phyloP scores from a whole-genome alignment of 2,797 vertebrate genomes.

The Acestrorhynchus altus region DNA sequence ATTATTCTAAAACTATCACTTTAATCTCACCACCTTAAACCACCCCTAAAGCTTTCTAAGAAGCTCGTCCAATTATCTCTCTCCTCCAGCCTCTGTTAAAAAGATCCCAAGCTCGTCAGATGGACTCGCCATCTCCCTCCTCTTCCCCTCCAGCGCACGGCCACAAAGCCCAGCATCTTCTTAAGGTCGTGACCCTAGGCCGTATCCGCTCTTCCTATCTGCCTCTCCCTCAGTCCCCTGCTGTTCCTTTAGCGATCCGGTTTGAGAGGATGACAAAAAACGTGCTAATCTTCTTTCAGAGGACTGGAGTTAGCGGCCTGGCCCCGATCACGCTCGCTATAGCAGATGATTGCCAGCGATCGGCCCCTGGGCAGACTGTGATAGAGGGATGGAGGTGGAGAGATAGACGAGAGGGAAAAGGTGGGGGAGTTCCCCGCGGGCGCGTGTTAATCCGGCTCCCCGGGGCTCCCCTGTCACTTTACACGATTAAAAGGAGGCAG shows the following conservation, averaged over 20 bases:
- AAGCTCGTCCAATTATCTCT: slow-evolving; percentile 73
- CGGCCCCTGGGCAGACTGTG: slow-evolving; percentile 42
- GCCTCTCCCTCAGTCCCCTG: slow-evolving; percentile 29
- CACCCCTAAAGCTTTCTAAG: slow-evolving; percentile 48
- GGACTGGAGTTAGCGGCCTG: slow-evolving; percentile 21
- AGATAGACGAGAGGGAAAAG: slow-evolving; percentile 28
- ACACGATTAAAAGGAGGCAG: slow-evolving; percentile 31
- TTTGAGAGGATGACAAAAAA: slow-evolving; percentile 49
- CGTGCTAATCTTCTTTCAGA: slow-evolving; percentile 56
- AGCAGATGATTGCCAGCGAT: slow-evolving; percentile 52
- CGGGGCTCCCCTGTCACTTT: slow-evolving; percentile 44
- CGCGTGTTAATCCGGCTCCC: slow-evolving; percentile 42
- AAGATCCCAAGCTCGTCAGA: slow-evolving; percentile 53
- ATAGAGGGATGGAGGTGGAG: slow-evolving; percentile 26
- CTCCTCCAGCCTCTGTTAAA: slow-evolving; percentile 55
- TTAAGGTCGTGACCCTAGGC: slow-evolving; percentile 38
- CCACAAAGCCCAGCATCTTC: slow-evolving; percentile 44
- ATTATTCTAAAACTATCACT: neutral
- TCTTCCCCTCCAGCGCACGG: slow-evolving; percentile 41
- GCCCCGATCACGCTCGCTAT: slow-evolving; percentile 28
- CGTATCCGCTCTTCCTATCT: slow-evolving; percentile 35
- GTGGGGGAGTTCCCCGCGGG: slow-evolving; percentile 29
- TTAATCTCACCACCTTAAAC: slow-evolving; percentile 1
- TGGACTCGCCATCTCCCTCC: slow-evolving; percentile 18
- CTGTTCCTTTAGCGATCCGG: slow-evolving; percentile 44